A percentile compares a stretch with the other conserved stretches of the same genome.
These are phyloP conservation scores for Cyanoliseus patagonus DNA, from an alignment of 2,113 vertebrate species.

Conservation along the genomic window DNA sequence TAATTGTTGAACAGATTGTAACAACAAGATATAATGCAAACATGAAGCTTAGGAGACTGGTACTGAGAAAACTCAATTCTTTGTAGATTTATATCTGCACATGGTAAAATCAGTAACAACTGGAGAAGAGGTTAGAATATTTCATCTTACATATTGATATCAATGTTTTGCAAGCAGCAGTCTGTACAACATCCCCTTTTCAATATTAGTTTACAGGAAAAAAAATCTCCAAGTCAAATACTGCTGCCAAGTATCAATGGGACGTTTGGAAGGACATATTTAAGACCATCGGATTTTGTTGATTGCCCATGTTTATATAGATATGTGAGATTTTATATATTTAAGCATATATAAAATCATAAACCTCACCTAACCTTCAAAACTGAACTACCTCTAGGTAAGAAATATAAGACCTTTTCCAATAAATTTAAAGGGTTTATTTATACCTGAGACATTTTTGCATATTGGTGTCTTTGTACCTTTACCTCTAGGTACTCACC, in stretches of 20 bases:
- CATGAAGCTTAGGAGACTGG: constrained; percentile 38
- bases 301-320: background rate
- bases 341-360: background rate
- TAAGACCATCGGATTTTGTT: background rate
- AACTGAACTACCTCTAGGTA: constrained; percentile 31
- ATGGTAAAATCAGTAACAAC: background rate
- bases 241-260: background rate
- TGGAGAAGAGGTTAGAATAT: background rate
- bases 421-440: constrained; percentile 35
- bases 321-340: background rate
- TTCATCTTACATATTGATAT: background rate
- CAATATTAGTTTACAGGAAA: background rate
- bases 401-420: constrained; percentile 51
- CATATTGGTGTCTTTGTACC: constrained; percentile 53
- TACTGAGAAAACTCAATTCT: background rate
- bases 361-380: background rate
- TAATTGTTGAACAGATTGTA: constrained; percentile 33
- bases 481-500: background rate
- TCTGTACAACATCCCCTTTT: background rate
- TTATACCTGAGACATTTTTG: constrained; percentile 66
- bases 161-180: background rate
- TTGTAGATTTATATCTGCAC: constrained; percentile 18
- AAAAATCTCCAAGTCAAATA: background rate
- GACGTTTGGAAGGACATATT: constrained; percentile 3
- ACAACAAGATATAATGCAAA: constrained; percentile 37